Evolutionary conservation across 2,797 vertebrate genomes (phyloP).

Genomic region (Basileuterus tristriatus): DNA sequence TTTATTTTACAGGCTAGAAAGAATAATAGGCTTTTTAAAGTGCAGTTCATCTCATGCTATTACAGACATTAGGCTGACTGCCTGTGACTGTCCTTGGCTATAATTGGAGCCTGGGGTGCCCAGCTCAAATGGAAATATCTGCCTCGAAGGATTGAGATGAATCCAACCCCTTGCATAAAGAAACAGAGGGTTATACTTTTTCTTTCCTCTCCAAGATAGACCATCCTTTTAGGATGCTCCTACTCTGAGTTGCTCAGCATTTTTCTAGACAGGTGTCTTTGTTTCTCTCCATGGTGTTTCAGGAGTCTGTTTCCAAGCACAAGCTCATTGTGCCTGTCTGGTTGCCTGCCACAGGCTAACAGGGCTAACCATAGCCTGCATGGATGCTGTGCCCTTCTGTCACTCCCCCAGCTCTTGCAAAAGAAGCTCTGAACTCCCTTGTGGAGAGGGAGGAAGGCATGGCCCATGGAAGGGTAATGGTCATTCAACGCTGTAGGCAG

Average conservation of each 20-base stretch:
- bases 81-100: not conserved
- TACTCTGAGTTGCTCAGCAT: not conserved
- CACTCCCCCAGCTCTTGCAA: not conserved
- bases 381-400: not conserved
- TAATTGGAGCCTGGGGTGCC: conserved; percentile 19
- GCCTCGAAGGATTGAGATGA: not conserved
- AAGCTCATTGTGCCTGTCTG: not conserved
- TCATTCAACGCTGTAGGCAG: not conserved
- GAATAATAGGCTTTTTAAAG: conserved; percentile 8
- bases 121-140: conserved; percentile 3
- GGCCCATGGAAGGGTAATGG: not conserved
- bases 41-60: conserved; percentile 22
- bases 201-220: not conserved
- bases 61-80: conserved; percentile 6
- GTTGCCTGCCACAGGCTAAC: not conserved
- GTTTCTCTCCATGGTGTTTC: not conserved
- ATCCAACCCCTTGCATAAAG: not conserved
- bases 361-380: not conserved
- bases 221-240: not conserved
- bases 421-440: not conserved
- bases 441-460: not conserved
- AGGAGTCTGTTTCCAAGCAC: not conserved
- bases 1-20: conserved; percentile 34
- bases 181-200: not conserved
- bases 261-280: not conserved